Percentiles rank a stretch among this genome's conserved stretches.
Conservation (phyloP, 2,797 vertebrate species). For the Chelonia mydas region DNA sequence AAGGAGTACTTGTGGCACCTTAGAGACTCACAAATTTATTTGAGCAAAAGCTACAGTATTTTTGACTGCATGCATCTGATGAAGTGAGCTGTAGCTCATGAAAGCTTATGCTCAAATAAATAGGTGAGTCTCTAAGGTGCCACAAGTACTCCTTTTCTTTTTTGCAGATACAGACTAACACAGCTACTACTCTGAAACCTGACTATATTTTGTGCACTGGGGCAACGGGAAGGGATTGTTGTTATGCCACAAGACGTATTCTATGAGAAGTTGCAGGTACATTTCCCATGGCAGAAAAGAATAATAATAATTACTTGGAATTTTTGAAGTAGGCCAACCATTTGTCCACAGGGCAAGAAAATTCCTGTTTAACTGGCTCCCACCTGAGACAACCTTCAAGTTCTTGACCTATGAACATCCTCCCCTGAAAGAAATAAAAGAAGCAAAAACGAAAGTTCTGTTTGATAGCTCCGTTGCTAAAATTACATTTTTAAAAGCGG, state of each 20-base stretch:
- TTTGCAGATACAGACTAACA: too few species aligned
- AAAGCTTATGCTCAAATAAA: too few species aligned
- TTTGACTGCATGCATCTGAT: too few species aligned
- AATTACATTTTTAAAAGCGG: background rate
- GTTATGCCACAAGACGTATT: constrained; percentile 35
- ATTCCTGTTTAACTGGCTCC: constrained; percentile 69
- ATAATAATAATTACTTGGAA: constrained; percentile 53
- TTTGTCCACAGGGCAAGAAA: constrained; percentile 51
- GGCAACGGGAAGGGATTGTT: constrained; percentile 23
- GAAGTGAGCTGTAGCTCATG: too few species aligned
- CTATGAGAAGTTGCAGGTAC: constrained; percentile 66
- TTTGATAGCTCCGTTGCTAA: background rate
- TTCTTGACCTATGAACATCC: constrained; percentile 57
- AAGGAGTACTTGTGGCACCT: too few species aligned
- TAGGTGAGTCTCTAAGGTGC: too few species aligned
- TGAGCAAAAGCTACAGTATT: too few species aligned
- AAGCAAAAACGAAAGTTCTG: constrained; percentile 32
- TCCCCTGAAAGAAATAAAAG: constrained; percentile 9
- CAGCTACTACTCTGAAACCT: too few species aligned
- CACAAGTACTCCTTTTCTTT: too few species aligned
- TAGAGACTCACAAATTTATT: too few species aligned
- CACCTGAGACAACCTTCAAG: constrained; percentile 68
- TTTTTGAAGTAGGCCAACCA: constrained; percentile 62
- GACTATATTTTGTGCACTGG: background rate
- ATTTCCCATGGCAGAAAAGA: constrained; percentile 59